Evolutionary conservation across 2,113 vertebrate species (phyloP).

Genomic region (Spheniscus mendiculus): DNA sequence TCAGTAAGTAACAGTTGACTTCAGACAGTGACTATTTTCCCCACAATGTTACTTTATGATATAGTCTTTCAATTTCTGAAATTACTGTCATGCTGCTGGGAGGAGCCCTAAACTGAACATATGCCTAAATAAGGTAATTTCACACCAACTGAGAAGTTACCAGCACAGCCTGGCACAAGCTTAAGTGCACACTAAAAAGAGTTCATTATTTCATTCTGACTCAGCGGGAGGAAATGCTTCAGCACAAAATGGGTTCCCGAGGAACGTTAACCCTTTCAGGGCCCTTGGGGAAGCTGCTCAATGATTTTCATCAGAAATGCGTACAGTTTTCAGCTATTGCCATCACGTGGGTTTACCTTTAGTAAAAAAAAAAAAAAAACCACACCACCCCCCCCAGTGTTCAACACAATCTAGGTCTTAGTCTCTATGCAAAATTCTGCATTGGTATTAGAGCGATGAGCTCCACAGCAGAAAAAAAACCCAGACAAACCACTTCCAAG

Average conservation of each 20-base stretch:
- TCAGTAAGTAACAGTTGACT: not conserved
- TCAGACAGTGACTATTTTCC: not conserved
- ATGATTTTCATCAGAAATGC: not conserved
- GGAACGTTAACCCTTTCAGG: constrained; percentile 23
- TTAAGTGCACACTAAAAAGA: constrained; percentile 8
- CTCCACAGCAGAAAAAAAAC: not conserved
- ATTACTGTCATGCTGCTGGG: not conserved
- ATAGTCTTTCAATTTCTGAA: constrained; percentile 9
- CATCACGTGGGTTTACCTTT: rapidly evolving
- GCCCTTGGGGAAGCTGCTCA: not conserved
- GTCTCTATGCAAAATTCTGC: not conserved
- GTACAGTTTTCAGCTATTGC: not conserved
- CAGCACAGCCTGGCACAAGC: not conserved
- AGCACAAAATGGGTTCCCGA: constrained; percentile 51
- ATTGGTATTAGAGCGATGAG: not conserved
- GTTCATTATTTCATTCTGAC: constrained; percentile 58
- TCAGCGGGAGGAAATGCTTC: constrained; percentile 66
- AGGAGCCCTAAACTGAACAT: not conserved
- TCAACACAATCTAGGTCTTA: not conserved
- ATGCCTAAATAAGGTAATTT: constrained; percentile 67
- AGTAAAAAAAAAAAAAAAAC: too few species aligned
- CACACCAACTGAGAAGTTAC: not conserved
- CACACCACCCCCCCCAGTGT: not conserved
- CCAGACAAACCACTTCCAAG: not conserved
- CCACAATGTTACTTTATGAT: not conserved